phyloP scores from a whole-genome alignment of 2,113 vertebrate species.

The Hipposideros armiger region DNA sequence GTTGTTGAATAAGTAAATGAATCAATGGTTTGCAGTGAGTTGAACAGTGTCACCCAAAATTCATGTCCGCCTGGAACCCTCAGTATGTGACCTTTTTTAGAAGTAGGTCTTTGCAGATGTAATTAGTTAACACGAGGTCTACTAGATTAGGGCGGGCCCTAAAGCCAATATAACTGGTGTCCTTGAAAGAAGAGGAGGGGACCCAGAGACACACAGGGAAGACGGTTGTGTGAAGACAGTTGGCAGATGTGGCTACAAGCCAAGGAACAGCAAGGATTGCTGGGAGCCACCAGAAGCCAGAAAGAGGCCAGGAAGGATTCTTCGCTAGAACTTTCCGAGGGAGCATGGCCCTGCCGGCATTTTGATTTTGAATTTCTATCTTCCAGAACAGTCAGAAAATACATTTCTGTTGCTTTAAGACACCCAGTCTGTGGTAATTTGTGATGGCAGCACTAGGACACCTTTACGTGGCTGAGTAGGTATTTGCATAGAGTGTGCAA shows the following conservation, averaged over 20 bases:
- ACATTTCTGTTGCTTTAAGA: neutral
- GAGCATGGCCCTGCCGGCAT: neutral
- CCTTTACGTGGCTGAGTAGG: neutral
- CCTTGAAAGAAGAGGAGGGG: neutral
- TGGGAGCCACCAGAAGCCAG: neutral
- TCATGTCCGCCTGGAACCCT: neutral
- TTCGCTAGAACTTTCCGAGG: neutral
- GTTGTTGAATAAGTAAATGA: neutral
- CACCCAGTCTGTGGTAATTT: neutral
- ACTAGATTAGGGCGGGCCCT: neutral
- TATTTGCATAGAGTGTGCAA: neutral
- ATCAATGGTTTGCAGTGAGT: neutral
- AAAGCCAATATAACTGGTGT: neutral
- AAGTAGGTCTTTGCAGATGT: neutral
- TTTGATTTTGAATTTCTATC: neutral
- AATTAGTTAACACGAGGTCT: neutral
- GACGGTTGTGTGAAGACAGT: no score
- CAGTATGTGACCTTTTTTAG: neutral
- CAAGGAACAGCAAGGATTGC: neutral
- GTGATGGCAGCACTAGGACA: neutral
- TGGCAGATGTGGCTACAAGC: neutral
- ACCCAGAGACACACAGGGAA: neutral
- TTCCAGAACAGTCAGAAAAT: neutral
- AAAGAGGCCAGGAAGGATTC: neutral
- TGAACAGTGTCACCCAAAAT: neutral